phyloP scores from a whole-genome alignment of 1,140 invertebrate species.

The Caenorhabditis latens region DNA sequence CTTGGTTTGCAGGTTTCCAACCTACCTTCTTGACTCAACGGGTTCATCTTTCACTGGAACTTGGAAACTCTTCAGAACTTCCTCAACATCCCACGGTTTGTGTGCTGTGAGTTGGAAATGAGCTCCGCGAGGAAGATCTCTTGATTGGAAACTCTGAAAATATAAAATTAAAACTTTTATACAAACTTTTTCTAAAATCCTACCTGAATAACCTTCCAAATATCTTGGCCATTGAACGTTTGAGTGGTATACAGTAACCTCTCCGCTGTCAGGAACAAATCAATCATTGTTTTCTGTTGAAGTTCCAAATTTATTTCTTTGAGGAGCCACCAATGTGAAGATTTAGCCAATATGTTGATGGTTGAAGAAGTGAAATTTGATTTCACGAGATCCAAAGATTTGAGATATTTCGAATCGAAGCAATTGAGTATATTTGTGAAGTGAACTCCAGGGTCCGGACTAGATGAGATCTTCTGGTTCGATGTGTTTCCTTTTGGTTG shows the following conservation, averaged over 20 bases:
- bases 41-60: no score
- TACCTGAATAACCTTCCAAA: conserved; percentile 5
- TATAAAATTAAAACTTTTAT: background rate
- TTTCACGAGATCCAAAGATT: conserved; percentile 30
- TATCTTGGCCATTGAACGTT: background rate
- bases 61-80: background rate
- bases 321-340: conserved; percentile 12
- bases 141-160: conserved; percentile 17
- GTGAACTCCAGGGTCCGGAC: background rate
- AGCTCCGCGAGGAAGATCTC: conserved; percentile 1
- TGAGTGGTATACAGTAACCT: background rate
- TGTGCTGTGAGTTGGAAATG: background rate
- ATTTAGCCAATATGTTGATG: conserved; percentile 17
- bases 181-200: background rate
- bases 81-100: background rate
- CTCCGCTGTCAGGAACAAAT: conserved; percentile 30
- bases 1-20: no score
- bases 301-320: conserved; percentile 32
- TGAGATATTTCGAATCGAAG: conserved; percentile 12
- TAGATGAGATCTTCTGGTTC: background rate
- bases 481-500: background rate
- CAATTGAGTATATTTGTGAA: background rate
- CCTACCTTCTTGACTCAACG: background rate
- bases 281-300: conserved; percentile 21
- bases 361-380: conserved; percentile 18